A percentile compares a stretch with the other conserved stretches of the same genome.
Evolutionary conservation across 2,888 invertebrate species (phyloP).

Genomic region (Pterostichus madidus): DNA sequence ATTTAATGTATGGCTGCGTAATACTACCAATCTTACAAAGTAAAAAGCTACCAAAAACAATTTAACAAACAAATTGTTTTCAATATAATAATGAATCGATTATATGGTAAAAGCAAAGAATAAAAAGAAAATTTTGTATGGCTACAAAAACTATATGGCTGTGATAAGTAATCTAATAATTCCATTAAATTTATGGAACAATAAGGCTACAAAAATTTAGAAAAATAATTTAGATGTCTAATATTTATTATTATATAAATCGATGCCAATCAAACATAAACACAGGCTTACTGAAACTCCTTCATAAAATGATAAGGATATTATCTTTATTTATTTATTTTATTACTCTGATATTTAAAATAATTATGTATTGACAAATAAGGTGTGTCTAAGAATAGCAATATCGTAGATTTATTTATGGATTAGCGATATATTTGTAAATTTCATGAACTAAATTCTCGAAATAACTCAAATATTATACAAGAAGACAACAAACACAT

Average conservation of each 20-base stretch:
- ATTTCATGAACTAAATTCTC: conserved; percentile 16
- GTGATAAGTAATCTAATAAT: too few relatives aligned
- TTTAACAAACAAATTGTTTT: too few relatives aligned
- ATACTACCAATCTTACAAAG: too few relatives aligned
- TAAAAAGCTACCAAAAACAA: too few relatives aligned
- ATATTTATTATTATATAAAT: conserved; percentile 50
- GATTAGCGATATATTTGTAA: neutral
- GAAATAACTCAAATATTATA: neutral
- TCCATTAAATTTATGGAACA: too few relatives aligned
- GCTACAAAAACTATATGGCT: too few relatives aligned
- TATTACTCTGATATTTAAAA: conserved; percentile 1
- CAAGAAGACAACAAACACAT: neutral
- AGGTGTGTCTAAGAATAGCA: conserved; percentile 30
- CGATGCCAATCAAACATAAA: conserved; percentile 46
- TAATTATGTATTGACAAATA: neutral
- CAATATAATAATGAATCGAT: too few relatives aligned
- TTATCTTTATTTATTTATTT: conserved; percentile 54
- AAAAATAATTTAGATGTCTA: conserved; percentile 16
- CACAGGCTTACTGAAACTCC: conserved; percentile 4
- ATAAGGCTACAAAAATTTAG: neutral
- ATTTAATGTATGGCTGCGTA: too few relatives aligned
- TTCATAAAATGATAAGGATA: conserved; percentile 17
- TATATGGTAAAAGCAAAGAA: too few relatives aligned
- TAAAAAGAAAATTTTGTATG: too few relatives aligned
- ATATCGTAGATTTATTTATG: conserved; percentile 18